Percentiles rank a stretch among this genome's conserved stretches.
phyloP scores from a whole-genome alignment of 2,113 vertebrate species.

The Bettongia penicillata region DNA sequence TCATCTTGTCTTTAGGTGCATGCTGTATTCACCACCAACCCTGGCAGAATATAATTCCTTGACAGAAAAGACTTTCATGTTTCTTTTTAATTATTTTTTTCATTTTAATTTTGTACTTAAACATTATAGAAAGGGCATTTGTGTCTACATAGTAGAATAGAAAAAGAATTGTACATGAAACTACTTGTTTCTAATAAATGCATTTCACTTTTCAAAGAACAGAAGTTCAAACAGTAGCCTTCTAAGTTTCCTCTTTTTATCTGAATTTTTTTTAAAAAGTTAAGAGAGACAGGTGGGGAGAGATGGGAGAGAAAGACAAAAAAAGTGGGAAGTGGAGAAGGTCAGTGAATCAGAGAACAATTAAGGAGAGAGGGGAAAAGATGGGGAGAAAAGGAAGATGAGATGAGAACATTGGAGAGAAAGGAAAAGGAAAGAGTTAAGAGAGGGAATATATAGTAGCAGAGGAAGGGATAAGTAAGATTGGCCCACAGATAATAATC shows the following conservation, averaged over 20 bases:
- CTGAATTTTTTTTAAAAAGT: background rate
- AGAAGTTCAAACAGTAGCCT: background rate
- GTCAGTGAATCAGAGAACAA: background rate
- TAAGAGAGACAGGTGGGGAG: too few relatives aligned
- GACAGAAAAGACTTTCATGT: background rate
- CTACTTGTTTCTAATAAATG: background rate
- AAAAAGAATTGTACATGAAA: background rate
- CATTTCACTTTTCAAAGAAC: background rate
- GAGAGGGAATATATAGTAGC: background rate
- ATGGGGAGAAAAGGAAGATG: background rate
- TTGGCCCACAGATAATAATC: background rate
- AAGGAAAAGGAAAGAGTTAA: background rate
- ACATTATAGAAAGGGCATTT: background rate
- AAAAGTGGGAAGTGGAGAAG: background rate
- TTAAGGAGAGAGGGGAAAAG: background rate
- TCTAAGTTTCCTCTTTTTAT: background rate
- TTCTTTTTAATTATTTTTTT: background rate
- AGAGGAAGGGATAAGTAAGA: background rate
- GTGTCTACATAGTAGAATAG: background rate
- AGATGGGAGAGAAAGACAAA: background rate
- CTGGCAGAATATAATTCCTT: background rate
- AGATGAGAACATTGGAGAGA: background rate
- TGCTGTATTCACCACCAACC: background rate
- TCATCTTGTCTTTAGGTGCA: background rate
- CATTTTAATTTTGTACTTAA: background rate